Conservation (phyloP, 2,113 vertebrate genomes). For the Gavia stellata region DNA sequence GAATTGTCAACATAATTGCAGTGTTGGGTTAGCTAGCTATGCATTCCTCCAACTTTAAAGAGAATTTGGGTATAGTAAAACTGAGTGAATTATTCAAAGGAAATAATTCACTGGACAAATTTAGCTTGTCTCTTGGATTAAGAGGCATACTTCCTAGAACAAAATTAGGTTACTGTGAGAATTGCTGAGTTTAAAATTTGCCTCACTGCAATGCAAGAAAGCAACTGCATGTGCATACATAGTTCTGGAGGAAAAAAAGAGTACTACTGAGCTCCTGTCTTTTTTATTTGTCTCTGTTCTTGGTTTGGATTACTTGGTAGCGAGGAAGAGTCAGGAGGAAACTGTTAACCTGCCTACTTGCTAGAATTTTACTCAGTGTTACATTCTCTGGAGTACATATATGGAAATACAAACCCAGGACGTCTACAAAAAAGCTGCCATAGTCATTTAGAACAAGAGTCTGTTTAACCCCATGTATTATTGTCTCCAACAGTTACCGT, state of each 20-base stretch:
- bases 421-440: not conserved
- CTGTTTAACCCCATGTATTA: not conserved
- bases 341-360: not conserved
- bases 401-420: not conserved
- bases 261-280: not conserved
- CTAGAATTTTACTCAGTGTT: not conserved
- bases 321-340: not conserved
- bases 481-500: not conserved
- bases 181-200: constrained; percentile 30
- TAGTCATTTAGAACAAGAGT: not conserved
- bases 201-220: not conserved
- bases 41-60: constrained; percentile 7
- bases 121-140: constrained; percentile 25
- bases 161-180: constrained; percentile 39
- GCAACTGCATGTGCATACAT: not conserved
- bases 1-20: constrained; percentile 9
- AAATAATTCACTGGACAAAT: constrained; percentile 27
- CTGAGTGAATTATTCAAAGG: constrained; percentile 32
- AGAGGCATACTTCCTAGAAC: not conserved
- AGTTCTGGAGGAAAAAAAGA: not conserved
- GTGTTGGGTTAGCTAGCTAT: not conserved
- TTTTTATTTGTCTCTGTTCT: not conserved
- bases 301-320: not conserved
- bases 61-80: not conserved
- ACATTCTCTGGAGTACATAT: not conserved